Percentiles rank a stretch among this genome's conserved stretches.
Evolutionary conservation across 2,888 invertebrate genomes (phyloP).

Genomic region (Lamellibrachia satsuma): DNA sequence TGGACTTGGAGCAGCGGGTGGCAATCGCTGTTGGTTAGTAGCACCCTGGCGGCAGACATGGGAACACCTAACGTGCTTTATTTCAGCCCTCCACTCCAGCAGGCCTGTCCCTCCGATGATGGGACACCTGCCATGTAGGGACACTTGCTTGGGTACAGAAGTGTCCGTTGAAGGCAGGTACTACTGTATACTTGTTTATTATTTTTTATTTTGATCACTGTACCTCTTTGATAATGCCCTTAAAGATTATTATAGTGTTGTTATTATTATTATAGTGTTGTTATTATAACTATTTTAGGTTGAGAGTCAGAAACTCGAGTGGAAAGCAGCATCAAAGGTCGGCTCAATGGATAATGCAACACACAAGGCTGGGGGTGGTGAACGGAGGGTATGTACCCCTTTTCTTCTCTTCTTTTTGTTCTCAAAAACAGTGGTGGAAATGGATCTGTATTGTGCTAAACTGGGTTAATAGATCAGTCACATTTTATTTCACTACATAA

Average conservation of each 20-base stretch:
- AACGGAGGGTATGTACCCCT: slow-evolving; percentile 75
- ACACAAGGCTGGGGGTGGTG: slow-evolving; percentile 93
- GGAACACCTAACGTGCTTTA: no score
- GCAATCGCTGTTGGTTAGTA: no score
- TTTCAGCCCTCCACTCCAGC: no score
- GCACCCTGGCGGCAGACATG: no score
- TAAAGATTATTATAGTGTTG: neutral
- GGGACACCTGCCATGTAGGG: no score
- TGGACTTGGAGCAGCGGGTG: no score
- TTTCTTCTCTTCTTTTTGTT: neutral
- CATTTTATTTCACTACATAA: neutral
- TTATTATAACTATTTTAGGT: slow-evolving; percentile 28
- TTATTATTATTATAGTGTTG: neutral
- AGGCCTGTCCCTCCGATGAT: no score
- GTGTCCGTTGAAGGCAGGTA: no score
- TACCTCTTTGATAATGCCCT: neutral
- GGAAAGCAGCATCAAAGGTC: slow-evolving; percentile 84
- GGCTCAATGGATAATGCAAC: slow-evolving; percentile 90
- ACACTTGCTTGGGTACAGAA: no score
- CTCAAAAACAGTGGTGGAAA: neutral
- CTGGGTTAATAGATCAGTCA: neutral
- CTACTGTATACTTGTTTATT: no score
- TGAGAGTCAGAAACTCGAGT: slow-evolving; percentile 40
- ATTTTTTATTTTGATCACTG: neutral
- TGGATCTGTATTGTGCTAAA: neutral